Percentiles rank a stretch among this genome's conserved stretches.
phyloP scores from a whole-genome alignment of 2,888 invertebrate genomes.

The Apamea epomidion region DNA sequence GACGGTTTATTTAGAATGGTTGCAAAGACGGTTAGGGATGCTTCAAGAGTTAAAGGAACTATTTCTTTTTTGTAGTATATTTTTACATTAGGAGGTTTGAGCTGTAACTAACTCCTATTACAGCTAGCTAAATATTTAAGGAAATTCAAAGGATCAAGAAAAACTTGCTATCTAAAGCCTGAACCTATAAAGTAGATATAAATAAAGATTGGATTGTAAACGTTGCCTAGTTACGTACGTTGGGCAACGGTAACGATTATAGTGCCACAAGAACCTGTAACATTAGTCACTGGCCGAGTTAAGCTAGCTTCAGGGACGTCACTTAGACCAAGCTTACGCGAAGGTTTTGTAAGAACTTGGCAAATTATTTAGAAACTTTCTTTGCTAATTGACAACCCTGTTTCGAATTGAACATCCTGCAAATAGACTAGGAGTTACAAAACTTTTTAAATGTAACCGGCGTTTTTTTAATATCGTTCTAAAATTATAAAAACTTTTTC shows the following conservation, averaged over 20 bases:
- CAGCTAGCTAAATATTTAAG: constrained; percentile 6
- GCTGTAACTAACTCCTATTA: background rate
- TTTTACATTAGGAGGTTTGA: background rate
- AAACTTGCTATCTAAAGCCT: background rate
- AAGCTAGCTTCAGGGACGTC: constrained; percentile 46
- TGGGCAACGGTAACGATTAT: constrained; percentile 63
- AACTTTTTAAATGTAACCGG: background rate
- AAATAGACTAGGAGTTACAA: background rate
- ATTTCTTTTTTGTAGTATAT: background rate
- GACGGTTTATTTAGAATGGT: background rate
- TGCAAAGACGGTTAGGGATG: background rate
- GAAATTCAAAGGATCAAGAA: constrained; percentile 1
- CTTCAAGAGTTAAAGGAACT: no score
- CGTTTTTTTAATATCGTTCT: background rate
- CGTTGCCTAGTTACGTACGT: constrained; percentile 54
- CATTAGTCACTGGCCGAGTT: constrained; percentile 62
- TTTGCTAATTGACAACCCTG: constrained; percentile 1
- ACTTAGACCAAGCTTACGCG: constrained; percentile 2
- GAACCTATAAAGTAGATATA: constrained; percentile 27
- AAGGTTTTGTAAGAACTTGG: constrained; percentile 9
- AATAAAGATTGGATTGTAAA: constrained; percentile 55
- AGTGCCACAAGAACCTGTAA: constrained; percentile 60
- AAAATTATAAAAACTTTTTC: background rate
- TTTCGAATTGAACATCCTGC: background rate
- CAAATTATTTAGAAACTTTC: background rate